Conservation (phyloP, 2,888 invertebrate species). For the Athetis lepigone region DNA sequence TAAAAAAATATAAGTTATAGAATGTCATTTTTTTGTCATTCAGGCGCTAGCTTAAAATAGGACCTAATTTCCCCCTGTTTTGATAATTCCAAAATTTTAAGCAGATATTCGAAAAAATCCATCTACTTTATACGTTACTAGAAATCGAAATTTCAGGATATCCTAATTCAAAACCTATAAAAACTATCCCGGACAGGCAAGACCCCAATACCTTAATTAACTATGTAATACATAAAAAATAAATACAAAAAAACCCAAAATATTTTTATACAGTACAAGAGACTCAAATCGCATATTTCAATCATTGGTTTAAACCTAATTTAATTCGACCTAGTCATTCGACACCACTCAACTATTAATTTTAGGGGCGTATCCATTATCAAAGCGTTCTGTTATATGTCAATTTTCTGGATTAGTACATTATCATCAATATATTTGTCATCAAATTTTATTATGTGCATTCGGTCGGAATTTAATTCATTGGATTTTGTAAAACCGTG, state of each 20-base stretch:
- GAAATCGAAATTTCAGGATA: too few relatives aligned
- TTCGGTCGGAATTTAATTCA: conserved; percentile 13
- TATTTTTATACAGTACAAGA: neutral
- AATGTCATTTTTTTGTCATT: too few relatives aligned
- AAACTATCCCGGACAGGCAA: too few relatives aligned
- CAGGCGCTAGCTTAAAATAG: too few relatives aligned
- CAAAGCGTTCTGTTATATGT: conserved; percentile 48
- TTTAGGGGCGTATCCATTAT: conserved; percentile 50
- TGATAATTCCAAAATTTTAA: too few relatives aligned
- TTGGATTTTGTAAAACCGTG: neutral
- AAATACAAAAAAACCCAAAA: neutral
- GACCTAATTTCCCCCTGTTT: too few relatives aligned
- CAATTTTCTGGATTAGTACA: conserved; percentile 34
- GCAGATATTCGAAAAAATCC: too few relatives aligned
- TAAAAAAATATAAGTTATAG: too few relatives aligned
- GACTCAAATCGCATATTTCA: neutral
- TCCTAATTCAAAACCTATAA: too few relatives aligned
- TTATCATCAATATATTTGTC: conserved; percentile 25
- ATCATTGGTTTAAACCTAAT: neutral
- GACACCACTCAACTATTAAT: conserved; percentile 35
- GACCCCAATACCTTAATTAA: too few relatives aligned
- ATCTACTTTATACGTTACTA: too few relatives aligned
- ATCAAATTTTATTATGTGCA: conserved; percentile 24
- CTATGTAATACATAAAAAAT: too few relatives aligned
- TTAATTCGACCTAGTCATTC: conserved; percentile 3